Percentiles rank a stretch among this genome's conserved stretches.
Conservation (phyloP, 2,797 vertebrate species). For the Thripadectes ignobilis region DNA sequence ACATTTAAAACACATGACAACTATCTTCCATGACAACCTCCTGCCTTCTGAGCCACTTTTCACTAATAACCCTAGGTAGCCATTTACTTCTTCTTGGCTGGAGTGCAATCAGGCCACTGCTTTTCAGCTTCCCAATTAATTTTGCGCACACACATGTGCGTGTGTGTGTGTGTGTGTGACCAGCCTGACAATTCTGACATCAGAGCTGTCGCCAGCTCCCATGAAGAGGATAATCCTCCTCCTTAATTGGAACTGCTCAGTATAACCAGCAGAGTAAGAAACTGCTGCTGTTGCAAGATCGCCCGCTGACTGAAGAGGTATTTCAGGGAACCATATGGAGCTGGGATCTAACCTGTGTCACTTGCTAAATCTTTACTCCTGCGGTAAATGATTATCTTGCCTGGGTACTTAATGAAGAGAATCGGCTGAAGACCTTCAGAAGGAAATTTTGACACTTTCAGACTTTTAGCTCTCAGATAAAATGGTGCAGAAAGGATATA, state of each 20-base stretch:
- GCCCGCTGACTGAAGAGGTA: not conserved
- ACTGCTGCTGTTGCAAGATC: not conserved
- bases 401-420: accelerated
- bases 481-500: not conserved
- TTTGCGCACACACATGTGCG: not conserved
- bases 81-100: not conserved
- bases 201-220: not conserved
- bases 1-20: not conserved
- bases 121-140: not conserved
- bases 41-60: not conserved
- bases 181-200: not conserved
- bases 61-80: not conserved
- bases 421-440: not conserved
- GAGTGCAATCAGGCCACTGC: not conserved
- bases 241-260: constrained; percentile 2
- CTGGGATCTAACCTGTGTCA: not conserved
- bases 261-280: constrained; percentile 15
- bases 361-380: not conserved
- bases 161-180: not conserved
- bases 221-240: constrained; percentile 13
- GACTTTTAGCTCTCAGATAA: not conserved
- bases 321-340: constrained; percentile 12
- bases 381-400: not conserved
- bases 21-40: not conserved
- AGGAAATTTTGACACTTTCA: not conserved